These are phyloP conservation scores for Ceriagrion tenellum DNA, from an alignment of 2,888 invertebrate genomes.

Conservation along the genomic window DNA sequence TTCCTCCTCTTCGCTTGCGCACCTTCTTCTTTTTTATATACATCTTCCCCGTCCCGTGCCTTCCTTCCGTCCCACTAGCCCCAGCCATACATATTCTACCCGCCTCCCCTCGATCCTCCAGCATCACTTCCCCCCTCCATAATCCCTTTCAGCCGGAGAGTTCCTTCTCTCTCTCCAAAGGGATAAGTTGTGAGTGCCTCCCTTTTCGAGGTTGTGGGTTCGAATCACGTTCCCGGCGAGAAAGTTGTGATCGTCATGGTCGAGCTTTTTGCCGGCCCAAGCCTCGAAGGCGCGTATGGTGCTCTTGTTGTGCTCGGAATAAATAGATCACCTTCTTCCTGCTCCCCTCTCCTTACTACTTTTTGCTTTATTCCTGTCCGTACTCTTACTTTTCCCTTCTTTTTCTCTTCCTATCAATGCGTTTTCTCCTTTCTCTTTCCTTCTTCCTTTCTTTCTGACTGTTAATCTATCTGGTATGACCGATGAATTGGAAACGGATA, in stretches of 20 bases:
- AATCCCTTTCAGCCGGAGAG: not conserved
- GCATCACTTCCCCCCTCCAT: not conserved
- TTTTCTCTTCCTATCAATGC: not conserved
- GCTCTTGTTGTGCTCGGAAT: conserved; percentile 5
- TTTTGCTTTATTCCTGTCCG: not conserved
- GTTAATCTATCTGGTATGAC: no score
- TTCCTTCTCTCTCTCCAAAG: not conserved
- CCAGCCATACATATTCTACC: not conserved
- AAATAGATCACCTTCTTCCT: not conserved
- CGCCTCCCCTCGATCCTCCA: not conserved
- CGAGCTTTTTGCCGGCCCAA: not conserved
- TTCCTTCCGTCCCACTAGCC: not conserved
- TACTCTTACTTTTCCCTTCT: not conserved
- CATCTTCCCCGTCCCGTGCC: not conserved
- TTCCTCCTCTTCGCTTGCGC: not conserved
- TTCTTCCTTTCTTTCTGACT: not conserved
- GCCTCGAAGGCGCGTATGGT: not conserved
- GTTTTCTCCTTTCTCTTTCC: not conserved
- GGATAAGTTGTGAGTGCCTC: not conserved
- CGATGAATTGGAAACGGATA: no score
- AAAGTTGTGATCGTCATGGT: conserved; percentile 16
- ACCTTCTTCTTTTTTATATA: not conserved
- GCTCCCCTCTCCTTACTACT: not conserved
- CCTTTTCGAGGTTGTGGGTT: not conserved
- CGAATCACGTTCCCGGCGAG: conserved; percentile 6